Conservation (phyloP, 2,888 invertebrate species). For the Aphodius sticticus region DNA sequence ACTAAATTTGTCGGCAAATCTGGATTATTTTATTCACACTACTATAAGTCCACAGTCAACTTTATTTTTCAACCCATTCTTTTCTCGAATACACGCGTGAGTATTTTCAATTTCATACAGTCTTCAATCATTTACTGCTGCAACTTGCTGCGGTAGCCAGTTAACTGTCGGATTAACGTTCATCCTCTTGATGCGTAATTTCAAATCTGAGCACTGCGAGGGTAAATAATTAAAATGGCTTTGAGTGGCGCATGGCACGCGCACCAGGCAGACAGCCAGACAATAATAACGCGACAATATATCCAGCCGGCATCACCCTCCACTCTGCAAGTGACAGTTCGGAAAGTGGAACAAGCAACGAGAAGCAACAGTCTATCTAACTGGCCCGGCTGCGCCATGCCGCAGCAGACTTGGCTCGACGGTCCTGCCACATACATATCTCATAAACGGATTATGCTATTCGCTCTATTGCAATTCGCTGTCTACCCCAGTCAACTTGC, state of each 20-base stretch:
- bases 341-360: slow-evolving; percentile 30
- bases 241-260: slow-evolving; percentile 24
- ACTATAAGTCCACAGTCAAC: no score
- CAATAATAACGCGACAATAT: slow-evolving; percentile 27
- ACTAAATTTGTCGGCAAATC: no score
- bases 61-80: no score
- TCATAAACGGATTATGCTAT: slow-evolving; percentile 46
- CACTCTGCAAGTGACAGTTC: slow-evolving; percentile 36
- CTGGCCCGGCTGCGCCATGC: slow-evolving; percentile 15
- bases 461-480: slow-evolving; percentile 43
- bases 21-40: no score
- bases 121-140: not conserved
- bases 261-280: not conserved
- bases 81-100: no score
- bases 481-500: slow-evolving; percentile 44
- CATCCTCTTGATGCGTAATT: not conserved
- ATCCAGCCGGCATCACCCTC: slow-evolving; percentile 30
- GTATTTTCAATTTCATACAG: no score
- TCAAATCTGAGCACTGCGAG: not conserved
- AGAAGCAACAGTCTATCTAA: slow-evolving; percentile 35
- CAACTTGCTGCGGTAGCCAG: not conserved
- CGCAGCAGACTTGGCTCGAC: slow-evolving; percentile 15
- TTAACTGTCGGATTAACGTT: not conserved
- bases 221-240: slow-evolving; percentile 33
- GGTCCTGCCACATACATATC: slow-evolving; percentile 46